Evolutionary conservation across 2,113 vertebrate genomes (phyloP), one percentile per base, ranked within the genome.

Genomic region (Formicarius rufipectus): DNA sequence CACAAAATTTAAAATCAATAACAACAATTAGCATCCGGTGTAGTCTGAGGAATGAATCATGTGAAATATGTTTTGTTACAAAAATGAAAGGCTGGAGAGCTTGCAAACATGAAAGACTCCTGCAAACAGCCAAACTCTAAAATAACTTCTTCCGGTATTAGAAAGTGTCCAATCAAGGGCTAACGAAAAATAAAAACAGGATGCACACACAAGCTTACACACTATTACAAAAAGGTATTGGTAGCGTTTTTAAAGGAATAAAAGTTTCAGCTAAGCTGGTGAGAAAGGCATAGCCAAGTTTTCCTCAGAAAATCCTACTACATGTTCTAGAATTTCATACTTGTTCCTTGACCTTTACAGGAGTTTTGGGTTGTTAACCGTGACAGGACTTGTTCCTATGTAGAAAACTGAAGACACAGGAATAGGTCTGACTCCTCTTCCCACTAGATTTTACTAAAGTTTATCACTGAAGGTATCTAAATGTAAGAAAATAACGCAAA

Each of bases 1-100:
- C 96, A 97, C 28, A 40, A 98, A 98, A 98, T 98, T 98, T 97
- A 98, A 98, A 98, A 98, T 98, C 98, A 98, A 98, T 98, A 98
- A 96, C 93, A 97, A 97, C 98, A 98, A 98, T 98, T 98, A 98
- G 98, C 25, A 95, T 97, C 98, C 95, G 90, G 92, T 97, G 95
- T 95, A 96, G 97, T 97, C 81, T 86, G 95, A 97, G 72, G 92
- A 97, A 98, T 97, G 93, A 98, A 97, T 97, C 90, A 97, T 89
- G 66, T 95, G 95, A 96, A 98, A 96, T 95, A 97, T 87, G 84
- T 95, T 98, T 98, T 94, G 89, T 91, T 96, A 96, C 90, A 92
- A 97, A 96, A 97, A 97, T 98, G 80, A 96, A 95, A 96, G 85
- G 74, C 59, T 64, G 50, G 69, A 60, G n/a, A 66, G 78, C 63